A percentile compares a stretch with the other conserved stretches of the same genome.
Evolutionary conservation across 2,113 vertebrate species (phyloP).

Genomic region (Istiophorus platypterus): DNA sequence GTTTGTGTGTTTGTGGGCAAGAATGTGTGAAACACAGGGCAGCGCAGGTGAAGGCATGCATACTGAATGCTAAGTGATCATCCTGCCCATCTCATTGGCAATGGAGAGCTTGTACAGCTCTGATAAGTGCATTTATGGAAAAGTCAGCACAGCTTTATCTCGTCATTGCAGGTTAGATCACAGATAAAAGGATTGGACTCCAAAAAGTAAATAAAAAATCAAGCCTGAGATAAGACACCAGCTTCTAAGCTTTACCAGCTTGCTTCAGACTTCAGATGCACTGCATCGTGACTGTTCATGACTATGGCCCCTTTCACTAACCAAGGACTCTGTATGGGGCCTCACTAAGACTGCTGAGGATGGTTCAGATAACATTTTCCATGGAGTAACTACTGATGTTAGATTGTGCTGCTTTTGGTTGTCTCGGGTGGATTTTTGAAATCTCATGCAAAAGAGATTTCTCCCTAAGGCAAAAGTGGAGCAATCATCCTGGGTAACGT

Average conservation of each 20-base stretch:
- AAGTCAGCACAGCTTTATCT: conserved; percentile 83
- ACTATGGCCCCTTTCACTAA: conserved; percentile 62
- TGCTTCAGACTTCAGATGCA: conserved; percentile 46
- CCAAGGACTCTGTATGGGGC: conserved; percentile 51
- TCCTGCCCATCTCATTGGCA: conserved; percentile 78
- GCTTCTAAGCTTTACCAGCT: conserved; percentile 52
- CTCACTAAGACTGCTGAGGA: conserved; percentile 42
- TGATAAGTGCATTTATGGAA: conserved; percentile 86
- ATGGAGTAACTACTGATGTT: conserved; percentile 54
- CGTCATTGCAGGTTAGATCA: conserved; percentile 84
- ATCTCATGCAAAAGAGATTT: conserved; percentile 46
- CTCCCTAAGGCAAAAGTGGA: conserved; percentile 50
- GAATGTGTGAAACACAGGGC: conserved; percentile 58
- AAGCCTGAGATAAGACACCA: conserved; percentile 63
- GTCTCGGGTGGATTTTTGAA: conserved; percentile 57
- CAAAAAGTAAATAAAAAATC: conserved; percentile 71
- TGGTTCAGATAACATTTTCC: conserved; percentile 61
- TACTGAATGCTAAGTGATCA: conserved; percentile 78
- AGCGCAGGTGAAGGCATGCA: conserved; percentile 66
- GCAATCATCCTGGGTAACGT: conserved; percentile 55
- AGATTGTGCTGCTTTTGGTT: conserved; percentile 56
- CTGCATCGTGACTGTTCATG: conserved; percentile 57
- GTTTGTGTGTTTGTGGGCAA: conserved; percentile 50
- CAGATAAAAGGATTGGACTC: conserved; percentile 79
- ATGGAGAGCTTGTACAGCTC: conserved; percentile 76